Base-by-base conservation (phyloP, 2,113 vertebrate species). In the Syngnathoides biaculeatus region DNA sequence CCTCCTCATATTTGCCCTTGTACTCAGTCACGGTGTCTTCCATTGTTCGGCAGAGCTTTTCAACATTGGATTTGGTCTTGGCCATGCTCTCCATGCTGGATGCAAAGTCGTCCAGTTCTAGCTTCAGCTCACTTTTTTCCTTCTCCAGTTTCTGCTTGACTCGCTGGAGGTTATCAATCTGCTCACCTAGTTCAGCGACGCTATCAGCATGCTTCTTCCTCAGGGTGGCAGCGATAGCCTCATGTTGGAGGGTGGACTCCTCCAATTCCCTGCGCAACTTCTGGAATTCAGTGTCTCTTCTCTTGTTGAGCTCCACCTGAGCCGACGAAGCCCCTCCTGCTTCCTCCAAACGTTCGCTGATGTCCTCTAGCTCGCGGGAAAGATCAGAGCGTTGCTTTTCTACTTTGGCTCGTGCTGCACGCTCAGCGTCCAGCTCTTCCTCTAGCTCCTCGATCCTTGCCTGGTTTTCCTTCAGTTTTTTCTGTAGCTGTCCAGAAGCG, bases 111-210 rank as follows among this genome's bases (percentile, higher is more conserved):
- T 96, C 95, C 64, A 97, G 78, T 81, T 95, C 94, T 65, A 95
- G 75, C 82, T 94, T 96, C 62, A 96, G 79, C 85, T 96, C 95
- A 0, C 91, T 94, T 87, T 95, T 96, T 71, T 95, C 95, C 71
- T 96, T 97, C 87, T 98, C 95, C 79, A 96, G 89, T 78, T 96
- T 96, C 82, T 95, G 94, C 78, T 95, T 96, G 52, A 97, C 92
- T 0, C 95, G 89, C 84, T 96, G 95, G 64, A 96, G 89, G 79
- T 89, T 89, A 14, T 91, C 89, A 3, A 90, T 84, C 48, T 90
- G 88, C 14, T 89, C 88, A 0, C 85, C 87, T 27, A 90, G 78
- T 57, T 91, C 88, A 0, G 89, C 87, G 0, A 84, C 77, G 0
- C 81, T 86, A 77, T 90, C 94, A 0, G 94, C 94, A 2, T 96